Base-by-base conservation (phyloP, 1,140 invertebrate genomes). In the Leptoteleia sp. region DNA sequence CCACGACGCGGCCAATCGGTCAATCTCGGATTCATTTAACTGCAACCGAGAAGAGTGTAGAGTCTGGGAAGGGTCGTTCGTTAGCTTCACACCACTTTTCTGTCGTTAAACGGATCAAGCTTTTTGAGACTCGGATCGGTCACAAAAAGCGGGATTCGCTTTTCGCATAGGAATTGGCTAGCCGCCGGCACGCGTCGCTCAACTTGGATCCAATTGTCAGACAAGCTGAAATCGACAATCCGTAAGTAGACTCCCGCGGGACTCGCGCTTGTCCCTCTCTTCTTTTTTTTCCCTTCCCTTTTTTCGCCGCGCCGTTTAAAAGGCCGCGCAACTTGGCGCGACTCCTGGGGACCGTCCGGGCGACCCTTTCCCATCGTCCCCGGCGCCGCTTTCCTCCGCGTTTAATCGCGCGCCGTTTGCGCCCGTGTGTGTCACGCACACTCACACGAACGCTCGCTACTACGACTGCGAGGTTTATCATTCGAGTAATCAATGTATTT, bases 101-200 rank as follows among this genome's bases (percentile, higher is more conserved):
- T 88, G 85, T 89, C 88, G 86, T 89, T 82, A 89, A 89, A 89
- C 87, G 88, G 84, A 89, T 89, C 88, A 87, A 85, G 88, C 88
- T 89, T 89, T 89, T 87, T 89, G 88, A 89, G 83, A 88, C 73
- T 89, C 84, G 88, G 87, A 89, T 89, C 86, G 82, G 72, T 89
- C 88, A 89, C 88, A 89, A 89, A 89, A 89, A 89, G 88, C 88
- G 83, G 87, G 88, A 89, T 89, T 89, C 88, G 87, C 88, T 89
- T 89, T 89, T 89, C 88, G 88, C 80, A 85, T 87, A 88, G 87
- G 85, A 89, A 87, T 87, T 87, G 84, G 87, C 83, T 52, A n/a
- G 22, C 22, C 22, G 62, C 80, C 81, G 52, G 22, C 79, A 72
- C 67, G n/a, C n/a, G n/a, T 57, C 19, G 62, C 70, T 61, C 71